Conservation (phyloP, 2,113 vertebrate genomes). For the Thalassoma bifasciatum region DNA sequence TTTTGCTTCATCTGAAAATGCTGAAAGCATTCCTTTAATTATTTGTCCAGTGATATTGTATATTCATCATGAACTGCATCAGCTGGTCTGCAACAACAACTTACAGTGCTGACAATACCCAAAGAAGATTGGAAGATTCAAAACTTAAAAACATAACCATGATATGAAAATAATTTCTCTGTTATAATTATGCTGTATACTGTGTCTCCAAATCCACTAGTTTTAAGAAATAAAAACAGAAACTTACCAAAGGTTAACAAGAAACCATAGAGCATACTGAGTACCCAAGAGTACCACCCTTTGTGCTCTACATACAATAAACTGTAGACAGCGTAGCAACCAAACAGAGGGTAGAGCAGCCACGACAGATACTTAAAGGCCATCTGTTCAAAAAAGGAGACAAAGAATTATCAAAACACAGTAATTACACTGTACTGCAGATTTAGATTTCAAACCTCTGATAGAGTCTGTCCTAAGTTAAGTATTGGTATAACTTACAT, state of each 20-base stretch:
- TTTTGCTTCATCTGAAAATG: too few species aligned
- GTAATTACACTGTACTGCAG: not conserved
- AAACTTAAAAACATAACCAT: not conserved
- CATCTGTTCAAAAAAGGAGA: slow-evolving; percentile 83
- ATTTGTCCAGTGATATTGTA: too few species aligned
- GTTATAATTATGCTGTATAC: not conserved
- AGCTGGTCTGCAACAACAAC: too few species aligned
- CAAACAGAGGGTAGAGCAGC: slow-evolving; percentile 94
- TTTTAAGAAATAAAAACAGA: not conserved
- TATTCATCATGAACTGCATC: too few species aligned
- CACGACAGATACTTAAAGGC: slow-evolving; percentile 95
- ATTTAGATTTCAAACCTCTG: too few species aligned
- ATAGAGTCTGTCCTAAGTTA: too few species aligned
- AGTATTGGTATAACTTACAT: slow-evolving; percentile 82
- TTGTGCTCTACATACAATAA: slow-evolving; percentile 96
- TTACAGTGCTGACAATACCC: too few species aligned
- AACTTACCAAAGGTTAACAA: slow-evolving; percentile 93
- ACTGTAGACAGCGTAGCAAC: slow-evolving; percentile 94
- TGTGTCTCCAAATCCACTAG: too few species aligned
- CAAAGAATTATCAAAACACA: not conserved
- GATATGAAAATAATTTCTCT: accelerated
- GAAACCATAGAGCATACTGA: slow-evolving; percentile 97
- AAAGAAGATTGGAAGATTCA: too few species aligned
- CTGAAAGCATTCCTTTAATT: too few species aligned
- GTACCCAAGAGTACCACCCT: slow-evolving; percentile 97